Evolutionary conservation across 2,797 vertebrate species (phyloP), one percentile per base, ranked within the genome.

Genomic region (Streptopelia turtur): DNA sequence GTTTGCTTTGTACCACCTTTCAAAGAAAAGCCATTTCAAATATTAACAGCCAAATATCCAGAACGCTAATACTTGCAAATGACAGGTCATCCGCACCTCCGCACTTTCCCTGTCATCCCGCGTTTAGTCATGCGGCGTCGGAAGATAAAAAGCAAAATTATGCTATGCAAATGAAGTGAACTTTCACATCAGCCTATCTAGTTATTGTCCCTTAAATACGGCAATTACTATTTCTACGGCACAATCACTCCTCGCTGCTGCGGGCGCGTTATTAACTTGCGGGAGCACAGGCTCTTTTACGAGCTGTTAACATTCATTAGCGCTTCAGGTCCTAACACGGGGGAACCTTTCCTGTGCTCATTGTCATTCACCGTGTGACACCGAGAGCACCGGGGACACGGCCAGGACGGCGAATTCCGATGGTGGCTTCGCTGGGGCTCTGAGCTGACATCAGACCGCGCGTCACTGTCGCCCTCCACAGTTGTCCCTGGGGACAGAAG

Each of bases 401-500:
- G 74, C 75, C 81, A 35, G 77, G 31, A 65, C 4, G 47, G 72
- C 16, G 3, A 18, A 82, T 94, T 93, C 94, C 84, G 76, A 3
- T 1, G n/a, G 57, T 65, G 93, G 13, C 64, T 37, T 45, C 6
- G 8, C 87, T 15, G 52, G 68, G 70, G 47, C 85, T 75, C 79
- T 50, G 50, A 33, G 83, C 68, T 96, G 95, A 93, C 87, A 85
- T 93, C 96, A 95, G 61, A 63, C 65, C 86, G 15, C n/a, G 88
- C 77, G 74, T 95, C 95, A 93, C 81, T 11, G 3, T 0, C 64
- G 5, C 16, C 74, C 94, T 90, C 39, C 24, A 1, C 92, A 7
- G 83, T 3, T 6, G 59, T 60, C 95, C 87, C 80, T 31, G 23
- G 90, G 68, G 96, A 90, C 79, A 28, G 68, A 1, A 41, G 11